Percentiles rank a stretch among this genome's conserved stretches.
Evolutionary conservation across 1,140 invertebrate genomes (phyloP).

Genomic region (Homalodisca vitripennis): DNA sequence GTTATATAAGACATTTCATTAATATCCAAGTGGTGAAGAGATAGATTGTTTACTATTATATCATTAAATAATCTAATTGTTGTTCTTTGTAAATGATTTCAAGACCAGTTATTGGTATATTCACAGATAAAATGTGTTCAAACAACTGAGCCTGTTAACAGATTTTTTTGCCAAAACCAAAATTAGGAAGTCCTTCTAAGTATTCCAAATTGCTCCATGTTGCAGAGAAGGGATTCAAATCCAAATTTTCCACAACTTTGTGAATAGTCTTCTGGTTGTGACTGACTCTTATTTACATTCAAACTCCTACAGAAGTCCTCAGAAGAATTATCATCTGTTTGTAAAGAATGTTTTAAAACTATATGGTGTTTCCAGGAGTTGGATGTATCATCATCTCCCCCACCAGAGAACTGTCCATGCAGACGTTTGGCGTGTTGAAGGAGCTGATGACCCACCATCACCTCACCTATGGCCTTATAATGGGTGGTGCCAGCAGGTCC

Average conservation of each 20-base stretch:
- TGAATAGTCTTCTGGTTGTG: background rate
- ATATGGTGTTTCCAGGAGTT: conserved; percentile 63
- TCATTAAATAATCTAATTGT: too few relatives aligned
- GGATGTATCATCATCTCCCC: conserved; percentile 96
- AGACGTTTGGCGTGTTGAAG: conserved; percentile 96
- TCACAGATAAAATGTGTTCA: background rate
- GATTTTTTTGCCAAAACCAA: background rate
- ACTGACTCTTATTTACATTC: background rate
- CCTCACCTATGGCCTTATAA: conserved; percentile 84
- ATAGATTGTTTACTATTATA: too few relatives aligned
- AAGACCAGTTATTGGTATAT: background rate
- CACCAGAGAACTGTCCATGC: conserved; percentile 96
- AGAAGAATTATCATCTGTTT: background rate
- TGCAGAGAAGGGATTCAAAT: background rate
- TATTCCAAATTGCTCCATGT: background rate
- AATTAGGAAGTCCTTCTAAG: background rate
- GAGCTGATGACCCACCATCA: conserved; percentile 89
- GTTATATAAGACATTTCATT: background rate
- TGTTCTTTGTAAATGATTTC: background rate
- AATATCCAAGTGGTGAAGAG: background rate
- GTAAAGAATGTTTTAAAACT: background rate
- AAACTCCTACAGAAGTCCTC: background rate
- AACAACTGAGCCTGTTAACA: background rate
- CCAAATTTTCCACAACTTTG: background rate
- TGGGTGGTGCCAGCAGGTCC: conserved; percentile 93